Evolutionary conservation across 2,888 invertebrate genomes (phyloP), one percentile per base, ranked within the genome.

Genomic region (Barypeithes pellucidus): DNA sequence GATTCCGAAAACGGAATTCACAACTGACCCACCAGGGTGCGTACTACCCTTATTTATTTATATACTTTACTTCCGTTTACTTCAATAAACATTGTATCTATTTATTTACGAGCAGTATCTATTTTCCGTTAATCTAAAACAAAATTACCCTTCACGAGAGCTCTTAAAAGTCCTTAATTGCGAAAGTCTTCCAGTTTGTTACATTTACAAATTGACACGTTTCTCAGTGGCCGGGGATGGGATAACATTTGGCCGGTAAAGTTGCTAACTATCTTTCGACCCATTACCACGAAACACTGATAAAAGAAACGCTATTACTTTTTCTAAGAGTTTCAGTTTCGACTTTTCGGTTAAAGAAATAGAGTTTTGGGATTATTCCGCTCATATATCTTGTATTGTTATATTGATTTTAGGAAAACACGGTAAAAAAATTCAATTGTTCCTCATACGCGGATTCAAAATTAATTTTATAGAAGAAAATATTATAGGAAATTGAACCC

Each of bases 141-240:
- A 75, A 80, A 81, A 82, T 82, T 81, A 82, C 79, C 80, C 80
- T 78, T 78, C 68, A 77, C 77, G 79, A 77, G 78, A 78, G 50
- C 80, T 81, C 78, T 77, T 78, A 79, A 80, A 80, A 81, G 77
- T 80, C 77, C 81, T 82, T 85, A 84, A 84, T 85, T 85, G 83
- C 85, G 78, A 84, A 84, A 84, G 84, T 84, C 84, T 84, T 84
- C 84, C 84, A 83, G 82, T 84, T 83, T 84, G 83, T 84, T 84
- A 83, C 83, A 80, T 85, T 84, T 82, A 82, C 82, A 84, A 85
- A 84, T 84, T 85, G 84, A 85, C 84, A 84, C 83, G 84, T 84
- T 82, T 81, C 72, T 77, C 71, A 72, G 60, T 50, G 69, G 52
- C 67, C 45, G 47, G 50, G 50, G 39, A 65, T 33, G 52, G 77